Conservation (phyloP, 2,888 invertebrate species). For the Mimas tiliae region DNA sequence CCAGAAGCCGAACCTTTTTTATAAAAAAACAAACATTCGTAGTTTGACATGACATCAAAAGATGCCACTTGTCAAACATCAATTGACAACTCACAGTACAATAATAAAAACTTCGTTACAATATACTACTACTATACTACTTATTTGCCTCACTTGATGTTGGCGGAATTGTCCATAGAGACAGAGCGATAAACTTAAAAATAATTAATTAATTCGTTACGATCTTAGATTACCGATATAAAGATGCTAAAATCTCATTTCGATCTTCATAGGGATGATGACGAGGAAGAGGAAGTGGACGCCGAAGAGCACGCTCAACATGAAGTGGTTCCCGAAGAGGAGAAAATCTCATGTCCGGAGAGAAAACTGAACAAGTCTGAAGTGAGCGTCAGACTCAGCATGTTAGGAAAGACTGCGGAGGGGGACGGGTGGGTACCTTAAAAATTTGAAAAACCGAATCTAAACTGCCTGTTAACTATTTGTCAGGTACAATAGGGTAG, state of each 20-base stretch:
- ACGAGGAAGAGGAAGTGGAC: conserved; percentile 32
- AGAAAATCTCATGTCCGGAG: conserved; percentile 36
- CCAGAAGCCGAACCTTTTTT: no score
- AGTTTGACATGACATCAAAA: neutral
- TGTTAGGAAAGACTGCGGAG: conserved; percentile 75
- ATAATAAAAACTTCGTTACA: no score
- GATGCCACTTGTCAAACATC: neutral
- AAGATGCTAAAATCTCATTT: conserved; percentile 69
- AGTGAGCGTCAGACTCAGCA: conserved; percentile 63
- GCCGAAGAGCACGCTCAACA: conserved; percentile 30
- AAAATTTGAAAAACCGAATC: neutral
- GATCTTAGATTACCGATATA: neutral
- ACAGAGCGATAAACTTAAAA: no score
- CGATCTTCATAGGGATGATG: conserved; percentile 38
- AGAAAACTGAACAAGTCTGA: conserved; percentile 58
- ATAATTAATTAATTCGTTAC: no score
- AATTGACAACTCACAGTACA: neutral
- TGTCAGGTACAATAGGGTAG: no score
- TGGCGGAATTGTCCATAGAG: no score
- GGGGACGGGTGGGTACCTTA: conserved; percentile 67
- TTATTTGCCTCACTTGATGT: no score
- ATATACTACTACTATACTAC: no score
- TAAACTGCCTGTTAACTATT: no score
- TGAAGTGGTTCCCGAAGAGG: conserved; percentile 37
- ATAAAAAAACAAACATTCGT: no score